phyloP scores from a whole-genome alignment of 2,797 vertebrate genomes.

The Megaceryle alcyon region DNA sequence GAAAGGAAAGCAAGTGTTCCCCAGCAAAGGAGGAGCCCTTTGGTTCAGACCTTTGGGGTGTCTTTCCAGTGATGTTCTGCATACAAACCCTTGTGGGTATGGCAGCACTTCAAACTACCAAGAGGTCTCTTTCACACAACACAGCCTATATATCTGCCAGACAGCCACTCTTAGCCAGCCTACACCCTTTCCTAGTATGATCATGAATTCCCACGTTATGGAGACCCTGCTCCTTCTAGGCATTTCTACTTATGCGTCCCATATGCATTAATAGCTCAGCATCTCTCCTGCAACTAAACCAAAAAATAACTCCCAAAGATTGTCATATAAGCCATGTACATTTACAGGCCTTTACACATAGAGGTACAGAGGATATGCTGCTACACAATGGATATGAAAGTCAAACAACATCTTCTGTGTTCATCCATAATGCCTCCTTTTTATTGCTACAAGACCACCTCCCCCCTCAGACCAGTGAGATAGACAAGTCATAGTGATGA shows the following conservation, averaged over 20 bases:
- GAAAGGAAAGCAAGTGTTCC: not conserved
- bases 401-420: not conserved
- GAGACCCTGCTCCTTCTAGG: not conserved
- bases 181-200: not conserved
- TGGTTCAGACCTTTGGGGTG: not conserved
- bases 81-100: not conserved
- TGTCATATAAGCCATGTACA: not conserved
- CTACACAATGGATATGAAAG: not conserved
- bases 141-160: not conserved
- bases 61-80: not conserved
- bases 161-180: not conserved
- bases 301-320: not conserved
- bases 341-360: not conserved
- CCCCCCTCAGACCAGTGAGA: not conserved
- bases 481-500: not conserved
- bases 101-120: not conserved
- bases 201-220: accelerated
- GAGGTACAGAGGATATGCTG: not conserved
- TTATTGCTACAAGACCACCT: not conserved
- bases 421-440: not conserved
- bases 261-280: not conserved
- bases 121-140: not conserved
- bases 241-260: not conserved
- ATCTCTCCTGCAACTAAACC: not conserved
- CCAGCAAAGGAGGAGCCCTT: not conserved